Evolutionary conservation across 2,113 vertebrate genomes (phyloP).

Genomic region (Micromys minutus): DNA sequence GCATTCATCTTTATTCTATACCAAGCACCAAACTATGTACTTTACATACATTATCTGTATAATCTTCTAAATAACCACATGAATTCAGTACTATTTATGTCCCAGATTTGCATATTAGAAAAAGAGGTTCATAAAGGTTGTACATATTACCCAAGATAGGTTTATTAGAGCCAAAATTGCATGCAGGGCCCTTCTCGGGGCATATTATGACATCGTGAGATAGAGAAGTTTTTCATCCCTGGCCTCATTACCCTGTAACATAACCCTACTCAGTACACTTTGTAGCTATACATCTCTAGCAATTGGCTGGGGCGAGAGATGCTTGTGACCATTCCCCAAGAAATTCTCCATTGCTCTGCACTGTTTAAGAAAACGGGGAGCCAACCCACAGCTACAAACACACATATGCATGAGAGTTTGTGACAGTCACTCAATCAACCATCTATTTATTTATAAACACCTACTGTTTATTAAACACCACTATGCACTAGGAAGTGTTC

Average conservation of each 20-base stretch:
- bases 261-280: neutral
- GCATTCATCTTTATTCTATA: conserved; percentile 36
- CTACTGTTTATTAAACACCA: neutral
- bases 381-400: neutral
- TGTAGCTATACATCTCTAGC: neutral
- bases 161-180: conserved; percentile 2
- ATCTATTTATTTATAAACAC: neutral
- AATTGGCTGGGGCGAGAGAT: neutral
- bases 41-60: conserved; percentile 60
- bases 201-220: neutral
- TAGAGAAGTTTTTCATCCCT: neutral
- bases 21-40: conserved; percentile 49
- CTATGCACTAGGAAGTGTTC: neutral
- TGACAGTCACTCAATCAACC: neutral
- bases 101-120: conserved; percentile 51
- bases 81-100: conserved; percentile 39
- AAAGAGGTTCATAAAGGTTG: conserved; percentile 49
- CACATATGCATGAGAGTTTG: neutral
- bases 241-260: neutral
- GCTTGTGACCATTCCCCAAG: neutral
- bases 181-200: neutral
- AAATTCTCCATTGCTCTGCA: neutral
- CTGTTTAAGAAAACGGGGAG: neutral
- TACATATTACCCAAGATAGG: neutral
- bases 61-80: conserved; percentile 55